Conservation (phyloP, 1,140 invertebrate genomes). For the Nymphalis io region DNA sequence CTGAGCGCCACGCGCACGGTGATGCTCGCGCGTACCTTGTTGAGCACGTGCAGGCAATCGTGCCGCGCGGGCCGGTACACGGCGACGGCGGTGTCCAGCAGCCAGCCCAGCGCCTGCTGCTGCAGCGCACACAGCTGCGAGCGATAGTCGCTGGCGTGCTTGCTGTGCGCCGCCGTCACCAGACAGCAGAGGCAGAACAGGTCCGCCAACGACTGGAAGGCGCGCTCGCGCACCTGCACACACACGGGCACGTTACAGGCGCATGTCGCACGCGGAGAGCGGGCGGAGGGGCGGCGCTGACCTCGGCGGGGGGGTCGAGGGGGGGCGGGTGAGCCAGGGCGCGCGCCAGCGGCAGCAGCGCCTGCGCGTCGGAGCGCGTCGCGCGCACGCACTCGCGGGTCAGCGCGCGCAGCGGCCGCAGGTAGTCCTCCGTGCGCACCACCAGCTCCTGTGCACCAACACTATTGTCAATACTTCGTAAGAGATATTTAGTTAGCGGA, state of each 20-base stretch:
- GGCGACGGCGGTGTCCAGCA: conserved; percentile 89
- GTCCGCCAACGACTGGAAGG: conserved; percentile 92
- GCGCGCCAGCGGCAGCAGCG: conserved; percentile 62
- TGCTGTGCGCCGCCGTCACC: conserved; percentile 85
- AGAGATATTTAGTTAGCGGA: no score
- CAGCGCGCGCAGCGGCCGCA: conserved; percentile 90
- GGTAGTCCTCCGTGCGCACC: conserved; percentile 93
- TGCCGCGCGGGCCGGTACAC: conserved; percentile 86
- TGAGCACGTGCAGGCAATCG: conserved; percentile 90
- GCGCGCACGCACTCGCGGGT: conserved; percentile 93
- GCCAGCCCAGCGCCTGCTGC: conserved; percentile 85
- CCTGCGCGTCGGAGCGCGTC: conserved; percentile 63
- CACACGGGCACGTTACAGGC: background rate
- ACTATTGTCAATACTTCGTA: conserved; percentile 1
- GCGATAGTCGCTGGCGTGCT: conserved; percentile 85
- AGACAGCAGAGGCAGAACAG: conserved; percentile 93
- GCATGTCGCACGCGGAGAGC: no score
- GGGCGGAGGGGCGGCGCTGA: no score
- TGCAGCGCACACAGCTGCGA: conserved; percentile 81
- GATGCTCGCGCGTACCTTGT: conserved; percentile 82
- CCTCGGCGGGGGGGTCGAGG: conserved; percentile 64
- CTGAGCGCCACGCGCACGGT: no score
- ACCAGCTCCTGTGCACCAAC: conserved; percentile 86
- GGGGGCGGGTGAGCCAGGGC: conserved; percentile 62
- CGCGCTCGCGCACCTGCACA: conserved; percentile 86